Evolutionary conservation across 2,888 invertebrate species (phyloP).

Genomic region (Hofmannophila pseudospretella): DNA sequence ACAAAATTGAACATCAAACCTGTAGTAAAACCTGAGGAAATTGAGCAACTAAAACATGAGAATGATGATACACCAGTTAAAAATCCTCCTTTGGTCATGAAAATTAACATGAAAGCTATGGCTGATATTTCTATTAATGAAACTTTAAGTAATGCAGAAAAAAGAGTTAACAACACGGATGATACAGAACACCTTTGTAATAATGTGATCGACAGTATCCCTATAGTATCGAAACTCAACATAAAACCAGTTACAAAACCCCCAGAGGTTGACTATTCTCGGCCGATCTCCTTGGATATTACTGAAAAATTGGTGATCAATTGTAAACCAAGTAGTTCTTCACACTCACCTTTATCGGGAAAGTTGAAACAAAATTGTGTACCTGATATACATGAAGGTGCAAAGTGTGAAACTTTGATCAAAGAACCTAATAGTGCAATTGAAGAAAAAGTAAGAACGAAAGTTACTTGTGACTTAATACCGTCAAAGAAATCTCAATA

Average conservation of each 20-base stretch:
- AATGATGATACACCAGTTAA: constrained; percentile 39
- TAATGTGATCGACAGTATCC: constrained; percentile 35
- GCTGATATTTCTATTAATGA: constrained; percentile 43
- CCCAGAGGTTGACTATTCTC: constrained; percentile 17
- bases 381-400: constrained; percentile 14
- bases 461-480: not conserved
- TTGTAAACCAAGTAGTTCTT: constrained; percentile 10
- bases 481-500: not conserved
- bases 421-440: constrained; percentile 6
- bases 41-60: constrained; percentile 32
- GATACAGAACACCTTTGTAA: constrained; percentile 38
- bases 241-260: constrained; percentile 49
- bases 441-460: not conserved
- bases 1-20: constrained; percentile 73
- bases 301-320: constrained; percentile 12
- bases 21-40: constrained; percentile 61
- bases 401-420: not conserved
- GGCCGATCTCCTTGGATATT: constrained; percentile 13
- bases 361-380: constrained; percentile 26
- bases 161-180: constrained; percentile 27
- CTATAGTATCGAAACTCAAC: constrained; percentile 44
- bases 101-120: constrained; percentile 64
- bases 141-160: constrained; percentile 23
- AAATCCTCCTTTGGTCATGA: constrained; percentile 66
- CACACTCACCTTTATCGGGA: constrained; percentile 1